Evolutionary conservation across 2,888 invertebrate genomes (phyloP), one percentile per base, ranked within the genome.

Genomic region (Rotaria sp.): DNA sequence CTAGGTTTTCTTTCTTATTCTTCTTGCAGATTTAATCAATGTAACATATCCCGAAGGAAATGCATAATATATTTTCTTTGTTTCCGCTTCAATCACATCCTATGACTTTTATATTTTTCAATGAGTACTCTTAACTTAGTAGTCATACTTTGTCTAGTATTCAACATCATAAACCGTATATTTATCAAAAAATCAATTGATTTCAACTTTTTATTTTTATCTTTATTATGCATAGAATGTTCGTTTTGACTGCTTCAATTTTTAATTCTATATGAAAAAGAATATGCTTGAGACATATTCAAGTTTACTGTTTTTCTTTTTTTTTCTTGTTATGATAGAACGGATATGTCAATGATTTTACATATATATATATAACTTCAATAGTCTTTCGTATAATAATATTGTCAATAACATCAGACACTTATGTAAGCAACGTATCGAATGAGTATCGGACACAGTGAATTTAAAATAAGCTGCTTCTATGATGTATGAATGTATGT

Each of bases 401-500:
- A 52, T 52, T 52, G 52, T 24, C 52, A 52, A 52, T 8, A 52
- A 52, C 52, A 35, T 30, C 67, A 67, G 50, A 67, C 67, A 67
- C 67, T 67, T 67, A 67, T 67, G 67, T 67, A 67, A 67, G 67
- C 67, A 35, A 30, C 67, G 67, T 67, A 67, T 67, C 67, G 30
- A 67, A 67, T 67, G 67, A 67, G 30, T 67, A 67, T 67, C 67
- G n/a, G 11, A 13, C 67, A 18, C 24, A 35, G 67, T 35, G 67
- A 67, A 67, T 67, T 67, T 67, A 30, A 67, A 67, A 67, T 67
- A 67, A 35, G 67, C 67, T 67, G 15, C 35, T 30, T 67, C 5
- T 67, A 67, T 67, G 67, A 67, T 18, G 67, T 67, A 67, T 67
- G 67, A 30, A 67, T 67, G 67, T 67, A 67, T 67, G 67, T 30